Base-by-base conservation (phyloP, 2,113 vertebrate genomes). In the Sakesphorus luctuosus region DNA sequence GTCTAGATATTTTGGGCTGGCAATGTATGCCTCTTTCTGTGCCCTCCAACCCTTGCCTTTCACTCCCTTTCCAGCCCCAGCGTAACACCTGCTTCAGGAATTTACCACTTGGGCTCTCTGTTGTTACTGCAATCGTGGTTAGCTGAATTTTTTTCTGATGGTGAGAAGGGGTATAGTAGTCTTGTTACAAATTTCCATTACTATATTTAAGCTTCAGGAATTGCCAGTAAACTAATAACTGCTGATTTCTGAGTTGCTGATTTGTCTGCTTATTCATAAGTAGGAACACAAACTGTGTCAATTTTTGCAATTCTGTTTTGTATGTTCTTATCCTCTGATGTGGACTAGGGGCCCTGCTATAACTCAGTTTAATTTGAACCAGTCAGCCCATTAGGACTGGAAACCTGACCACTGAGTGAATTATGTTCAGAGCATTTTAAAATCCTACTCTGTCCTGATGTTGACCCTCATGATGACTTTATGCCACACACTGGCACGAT, bases 311-410 rank as follows among this genome's bases (percentile, higher is more conserved):
- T 89, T 91, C 84, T 92, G 55, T 91, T 95, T 92, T 96, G 52
- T 68, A 67, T 47, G 79, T 49, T 85, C 33, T 50, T 69, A 38
- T 31, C 65, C 52, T 94, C 72, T 96, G 84, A 63, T 91, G 52
- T 47, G 83, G 69, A 53, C 59, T 52, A 38, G 89, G 10, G 44
- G 18, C 79, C 52, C 78, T 23, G 2, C 69, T 59, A 35, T 85
- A 85, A 91, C 44, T 87, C 77, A 87, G 25, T 84, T 87, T 96
- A 93, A 76, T 96, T 95, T 95, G 83, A 97, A 97, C 91, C 72
- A 86, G 72, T 33, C 62, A 63, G 53, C 5, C 11, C 38, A 67
- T 93, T 90, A 91, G 79, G 71, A 25, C 46, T 95, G 94, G 72
- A 94, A 75, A 93, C 50, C 29, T 80, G 59, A 84, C 69, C 87